Evolutionary conservation across 2,797 vertebrate genomes (phyloP).

Genomic region (Molothrus aeneus): DNA sequence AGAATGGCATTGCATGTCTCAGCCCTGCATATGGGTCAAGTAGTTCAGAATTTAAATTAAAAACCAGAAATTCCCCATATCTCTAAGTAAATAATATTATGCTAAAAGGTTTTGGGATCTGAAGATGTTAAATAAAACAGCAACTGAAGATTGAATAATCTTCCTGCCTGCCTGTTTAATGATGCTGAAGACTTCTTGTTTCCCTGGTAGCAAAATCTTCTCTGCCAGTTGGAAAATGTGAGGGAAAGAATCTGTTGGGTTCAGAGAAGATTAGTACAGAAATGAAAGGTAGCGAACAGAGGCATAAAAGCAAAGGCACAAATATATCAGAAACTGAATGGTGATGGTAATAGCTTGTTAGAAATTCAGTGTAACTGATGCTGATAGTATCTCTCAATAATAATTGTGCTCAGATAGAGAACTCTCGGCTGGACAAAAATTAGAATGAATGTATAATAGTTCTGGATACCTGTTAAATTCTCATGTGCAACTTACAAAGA

Average conservation of each 20-base stretch:
- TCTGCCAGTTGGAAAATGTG: neutral
- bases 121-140: neutral
- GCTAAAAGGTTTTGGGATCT: neutral
- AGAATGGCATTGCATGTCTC: neutral
- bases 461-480: neutral
- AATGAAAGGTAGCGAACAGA: neutral
- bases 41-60: neutral
- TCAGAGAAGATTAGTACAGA: neutral
- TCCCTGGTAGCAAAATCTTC: neutral
- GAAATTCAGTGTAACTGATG: neutral
- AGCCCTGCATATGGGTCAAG: neutral
- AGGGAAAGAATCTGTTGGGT: neutral
- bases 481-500: rapidly evolving
- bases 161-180: neutral
- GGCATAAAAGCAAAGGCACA: neutral
- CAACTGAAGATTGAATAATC: neutral
- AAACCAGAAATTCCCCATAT: neutral
- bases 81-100: neutral
- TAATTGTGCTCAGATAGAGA: neutral
- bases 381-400: neutral
- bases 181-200: neutral
- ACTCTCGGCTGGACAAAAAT: neutral
- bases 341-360: neutral
- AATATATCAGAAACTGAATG: neutral
- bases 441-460: neutral